phyloP scores from a whole-genome alignment of 2,888 invertebrate species.

The Petrophora chlorosata region DNA sequence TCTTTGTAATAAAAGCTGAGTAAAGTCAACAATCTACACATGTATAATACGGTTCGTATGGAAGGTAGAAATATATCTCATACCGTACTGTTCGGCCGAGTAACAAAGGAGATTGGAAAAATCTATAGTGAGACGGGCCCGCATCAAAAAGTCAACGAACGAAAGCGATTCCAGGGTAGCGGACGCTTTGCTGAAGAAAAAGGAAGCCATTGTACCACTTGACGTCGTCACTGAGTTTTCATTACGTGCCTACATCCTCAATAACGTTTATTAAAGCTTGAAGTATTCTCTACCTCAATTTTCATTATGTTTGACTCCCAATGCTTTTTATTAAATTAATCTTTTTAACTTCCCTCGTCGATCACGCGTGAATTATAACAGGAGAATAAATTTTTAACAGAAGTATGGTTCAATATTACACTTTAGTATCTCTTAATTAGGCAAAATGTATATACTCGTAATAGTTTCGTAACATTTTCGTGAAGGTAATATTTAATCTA shows the following conservation, averaged over 20 bases:
- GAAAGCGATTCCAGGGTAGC: slow-evolving; percentile 10
- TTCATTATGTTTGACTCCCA: not conserved
- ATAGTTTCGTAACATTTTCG: too few species aligned
- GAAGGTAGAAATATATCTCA: slow-evolving; percentile 20
- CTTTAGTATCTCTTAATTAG: too few species aligned
- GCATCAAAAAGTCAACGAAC: slow-evolving; percentile 21
- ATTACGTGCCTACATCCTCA: too few species aligned
- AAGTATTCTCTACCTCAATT: too few species aligned
- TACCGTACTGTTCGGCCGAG: slow-evolving; percentile 21
- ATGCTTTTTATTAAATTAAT: too few species aligned
- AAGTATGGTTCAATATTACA: too few species aligned
- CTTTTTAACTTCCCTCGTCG: too few species aligned
- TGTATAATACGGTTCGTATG: slow-evolving; percentile 2
- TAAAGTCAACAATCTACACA: slow-evolving; percentile 17
- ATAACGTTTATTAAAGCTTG: too few species aligned
- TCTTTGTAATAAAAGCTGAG: slow-evolving; percentile 4
- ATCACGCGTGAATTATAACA: too few species aligned
- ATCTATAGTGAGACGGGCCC: slow-evolving; percentile 13
- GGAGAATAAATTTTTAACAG: too few species aligned
- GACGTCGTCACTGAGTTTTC: not conserved
- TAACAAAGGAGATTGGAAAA: slow-evolving; percentile 30
- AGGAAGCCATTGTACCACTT: slow-evolving; percentile 3
- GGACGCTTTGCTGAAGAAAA: slow-evolving; percentile 5
- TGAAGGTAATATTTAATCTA: too few species aligned
- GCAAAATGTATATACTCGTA: too few species aligned